A percentile compares a stretch with the other conserved stretches of the same genome.
phyloP scores from a whole-genome alignment of 2,888 invertebrate species.

The Sinotaia quadrata region DNA sequence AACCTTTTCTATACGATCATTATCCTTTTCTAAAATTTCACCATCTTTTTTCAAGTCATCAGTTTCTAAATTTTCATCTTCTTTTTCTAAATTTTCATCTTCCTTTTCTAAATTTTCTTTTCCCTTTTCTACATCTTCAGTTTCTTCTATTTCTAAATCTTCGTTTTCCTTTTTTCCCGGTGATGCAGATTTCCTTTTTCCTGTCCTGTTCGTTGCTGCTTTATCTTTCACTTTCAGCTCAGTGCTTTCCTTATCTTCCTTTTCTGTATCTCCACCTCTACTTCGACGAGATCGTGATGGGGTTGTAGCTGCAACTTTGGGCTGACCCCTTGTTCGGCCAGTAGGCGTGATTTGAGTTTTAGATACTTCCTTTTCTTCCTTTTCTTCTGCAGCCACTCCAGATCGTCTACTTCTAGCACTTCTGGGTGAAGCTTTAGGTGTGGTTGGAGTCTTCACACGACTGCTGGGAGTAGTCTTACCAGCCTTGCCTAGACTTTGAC shows the following conservation, averaged over 20 bases:
- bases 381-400: background rate
- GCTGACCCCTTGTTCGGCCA: background rate
- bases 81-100: background rate
- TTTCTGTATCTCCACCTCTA: slow-evolving; percentile 3
- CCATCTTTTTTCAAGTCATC: background rate
- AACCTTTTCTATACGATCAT: too few relatives aligned
- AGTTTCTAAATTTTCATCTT: background rate
- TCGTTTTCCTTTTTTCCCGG: background rate
- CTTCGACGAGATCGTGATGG: background rate
- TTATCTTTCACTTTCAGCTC: background rate
- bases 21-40: background rate
- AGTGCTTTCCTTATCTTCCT: background rate
- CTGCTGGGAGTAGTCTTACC: background rate
- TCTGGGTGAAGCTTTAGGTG: slow-evolving; percentile 9
- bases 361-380: slow-evolving; percentile 9
- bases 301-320: background rate
- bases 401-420: slow-evolving; percentile 5
- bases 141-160: background rate
- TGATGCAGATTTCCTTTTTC: background rate
- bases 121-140: background rate
- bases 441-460: slow-evolving; percentile 3
- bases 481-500: background rate
- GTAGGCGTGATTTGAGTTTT: background rate
- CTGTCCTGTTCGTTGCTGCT: background rate
- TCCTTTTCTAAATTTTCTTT: background rate